Evolutionary conservation across 2,113 vertebrate species (phyloP).

Genomic region (Pimephales promelas): DNA sequence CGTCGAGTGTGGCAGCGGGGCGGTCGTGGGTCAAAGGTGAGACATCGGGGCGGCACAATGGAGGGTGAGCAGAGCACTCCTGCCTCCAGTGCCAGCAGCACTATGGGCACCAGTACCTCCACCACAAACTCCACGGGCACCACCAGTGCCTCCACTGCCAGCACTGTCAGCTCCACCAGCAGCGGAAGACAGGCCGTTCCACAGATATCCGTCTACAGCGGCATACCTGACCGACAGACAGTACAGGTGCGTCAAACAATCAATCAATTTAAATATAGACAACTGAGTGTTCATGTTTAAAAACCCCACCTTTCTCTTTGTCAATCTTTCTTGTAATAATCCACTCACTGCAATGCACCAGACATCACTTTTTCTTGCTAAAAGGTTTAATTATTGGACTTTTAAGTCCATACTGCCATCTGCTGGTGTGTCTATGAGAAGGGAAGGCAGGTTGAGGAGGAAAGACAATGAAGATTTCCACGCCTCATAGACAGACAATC

Average conservation of each 20-base stretch:
- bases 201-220: slow-evolving; percentile 91
- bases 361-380: neutral
- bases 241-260: slow-evolving; percentile 83
- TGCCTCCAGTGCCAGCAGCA: slow-evolving; percentile 69
- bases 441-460: neutral
- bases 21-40: slow-evolving; percentile 75
- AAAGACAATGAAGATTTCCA: slow-evolving; percentile 14
- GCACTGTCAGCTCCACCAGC: slow-evolving; percentile 44
- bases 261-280: neutral
- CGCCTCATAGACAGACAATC: neutral
- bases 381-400: neutral
- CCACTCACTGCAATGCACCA: slow-evolving; percentile 11
- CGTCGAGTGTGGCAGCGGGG: slow-evolving; percentile 76
- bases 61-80: slow-evolving; percentile 83
- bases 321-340: neutral
- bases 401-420: slow-evolving; percentile 56
- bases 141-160: slow-evolving; percentile 23
- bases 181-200: slow-evolving; percentile 75
- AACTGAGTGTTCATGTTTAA: neutral
- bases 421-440: slow-evolving; percentile 49
- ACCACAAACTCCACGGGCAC: slow-evolving; percentile 48
- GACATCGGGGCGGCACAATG: slow-evolving; percentile 81
- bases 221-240: slow-evolving; percentile 90
- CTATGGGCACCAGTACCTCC: slow-evolving; percentile 46
- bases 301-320: neutral